A percentile compares a stretch with the other conserved stretches of the same genome.
Conservation (phyloP, 2,797 vertebrate species). For the Bradypodion ventrale region DNA sequence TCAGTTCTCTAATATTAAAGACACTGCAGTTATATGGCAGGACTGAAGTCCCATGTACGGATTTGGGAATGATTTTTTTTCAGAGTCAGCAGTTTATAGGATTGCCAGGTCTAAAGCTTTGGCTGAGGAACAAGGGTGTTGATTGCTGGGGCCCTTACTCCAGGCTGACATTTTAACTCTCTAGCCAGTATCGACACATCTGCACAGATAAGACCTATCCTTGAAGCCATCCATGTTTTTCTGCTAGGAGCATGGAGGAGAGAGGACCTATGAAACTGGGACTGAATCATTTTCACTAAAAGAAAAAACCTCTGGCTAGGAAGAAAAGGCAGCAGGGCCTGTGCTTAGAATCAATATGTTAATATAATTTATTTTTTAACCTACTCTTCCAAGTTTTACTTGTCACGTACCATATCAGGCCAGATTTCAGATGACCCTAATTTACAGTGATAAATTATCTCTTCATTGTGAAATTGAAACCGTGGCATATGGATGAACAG, state of each 20-base stretch:
- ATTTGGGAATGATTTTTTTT: not conserved
- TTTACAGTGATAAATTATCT: slow-evolving; percentile 43
- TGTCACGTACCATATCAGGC: not conserved
- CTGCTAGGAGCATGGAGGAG: not conserved
- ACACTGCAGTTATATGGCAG: not conserved
- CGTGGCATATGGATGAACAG: slow-evolving; percentile 61
- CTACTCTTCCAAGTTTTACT: too few species aligned
- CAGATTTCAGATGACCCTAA: not conserved
- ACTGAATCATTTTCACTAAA: not conserved
- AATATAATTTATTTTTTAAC: too few species aligned
- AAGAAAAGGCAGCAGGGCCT: too few species aligned
- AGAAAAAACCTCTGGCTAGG: not conserved
- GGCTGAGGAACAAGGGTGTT: not conserved
- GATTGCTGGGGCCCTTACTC: not conserved
- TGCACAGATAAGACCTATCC: not conserved
- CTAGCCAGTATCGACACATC: not conserved
- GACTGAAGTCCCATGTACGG: not conserved
- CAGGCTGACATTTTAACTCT: not conserved
- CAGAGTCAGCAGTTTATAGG: not conserved
- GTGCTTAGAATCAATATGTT: too few species aligned
- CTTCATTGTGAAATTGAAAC: slow-evolving; percentile 51
- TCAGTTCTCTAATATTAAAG: not conserved
- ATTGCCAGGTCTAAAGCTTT: not conserved
- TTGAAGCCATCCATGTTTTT: not conserved
- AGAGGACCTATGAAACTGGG: not conserved